Evolutionary conservation across 2,113 vertebrate genomes (phyloP).

Genomic region (Ptychochromis oligacanthus): DNA sequence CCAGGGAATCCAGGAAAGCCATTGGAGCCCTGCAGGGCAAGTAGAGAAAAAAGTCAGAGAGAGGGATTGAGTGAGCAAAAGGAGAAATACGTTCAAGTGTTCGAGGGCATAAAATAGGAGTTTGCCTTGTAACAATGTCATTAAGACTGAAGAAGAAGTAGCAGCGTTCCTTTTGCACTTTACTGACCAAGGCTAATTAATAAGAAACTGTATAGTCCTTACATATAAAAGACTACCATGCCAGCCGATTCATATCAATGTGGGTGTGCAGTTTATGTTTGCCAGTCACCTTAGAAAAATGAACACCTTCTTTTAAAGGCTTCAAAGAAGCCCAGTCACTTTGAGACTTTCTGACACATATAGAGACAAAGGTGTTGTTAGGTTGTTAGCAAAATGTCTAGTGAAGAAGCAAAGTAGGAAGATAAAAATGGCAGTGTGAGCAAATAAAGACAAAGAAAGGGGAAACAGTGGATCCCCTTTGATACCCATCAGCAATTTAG

Average conservation of each 20-base stretch:
- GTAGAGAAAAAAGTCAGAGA: background rate
- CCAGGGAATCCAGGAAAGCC: slow-evolving; percentile 79
- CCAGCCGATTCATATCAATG: background rate
- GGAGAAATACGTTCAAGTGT: background rate
- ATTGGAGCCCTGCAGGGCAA: slow-evolving; percentile 74
- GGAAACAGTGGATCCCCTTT: slow-evolving; percentile 45
- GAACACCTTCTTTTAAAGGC: slow-evolving; percentile 6
- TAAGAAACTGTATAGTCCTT: background rate
- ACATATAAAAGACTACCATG: background rate
- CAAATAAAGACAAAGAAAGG: slow-evolving; percentile 60
- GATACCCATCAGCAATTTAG: slow-evolving; percentile 67
- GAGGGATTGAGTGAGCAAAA: slow-evolving; percentile 3
- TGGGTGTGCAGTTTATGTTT: background rate
- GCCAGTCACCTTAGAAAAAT: background rate
- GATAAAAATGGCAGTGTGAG: slow-evolving; percentile 32
- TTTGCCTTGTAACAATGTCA: background rate
- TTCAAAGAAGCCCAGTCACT: slow-evolving; percentile 1
- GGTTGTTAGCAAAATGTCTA: slow-evolving; percentile 43
- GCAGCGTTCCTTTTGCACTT: background rate
- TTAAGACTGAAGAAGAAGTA: background rate
- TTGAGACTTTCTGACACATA: slow-evolving; percentile 20
- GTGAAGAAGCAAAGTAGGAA: slow-evolving; percentile 28
- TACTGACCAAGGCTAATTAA: slow-evolving; percentile 27
- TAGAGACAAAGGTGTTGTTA: slow-evolving; percentile 1
- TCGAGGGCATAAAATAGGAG: background rate